Conservation (phyloP, 2,797 vertebrate species). For the Rhyacichthys aspro region DNA sequence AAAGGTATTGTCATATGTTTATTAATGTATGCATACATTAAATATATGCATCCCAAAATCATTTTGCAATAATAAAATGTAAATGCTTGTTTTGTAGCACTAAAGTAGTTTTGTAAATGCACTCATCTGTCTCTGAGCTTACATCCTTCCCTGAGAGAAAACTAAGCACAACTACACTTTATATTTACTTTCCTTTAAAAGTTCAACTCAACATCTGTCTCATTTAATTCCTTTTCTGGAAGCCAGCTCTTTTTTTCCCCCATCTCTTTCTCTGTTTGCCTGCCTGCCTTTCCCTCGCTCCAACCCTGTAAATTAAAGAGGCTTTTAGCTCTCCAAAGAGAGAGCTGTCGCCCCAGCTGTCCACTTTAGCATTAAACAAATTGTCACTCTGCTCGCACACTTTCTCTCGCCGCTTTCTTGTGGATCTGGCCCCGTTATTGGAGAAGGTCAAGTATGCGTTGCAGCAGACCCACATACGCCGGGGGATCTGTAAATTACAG, state of each 20-base stretch:
- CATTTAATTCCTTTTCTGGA: slow-evolving; percentile 34
- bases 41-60: too few relatives aligned
- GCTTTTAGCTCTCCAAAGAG: slow-evolving; percentile 70
- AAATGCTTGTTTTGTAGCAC: background rate
- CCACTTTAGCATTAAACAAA: slow-evolving; percentile 72
- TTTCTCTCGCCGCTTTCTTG: slow-evolving; percentile 13
- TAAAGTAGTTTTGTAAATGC: background rate
- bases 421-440: slow-evolving; percentile 45
- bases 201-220: slow-evolving; percentile 52
- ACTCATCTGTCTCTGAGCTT: background rate
- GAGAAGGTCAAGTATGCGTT: slow-evolving; percentile 71
- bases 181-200: slow-evolving; percentile 28
- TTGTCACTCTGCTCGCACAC: slow-evolving; percentile 49
- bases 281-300: slow-evolving; percentile 34
- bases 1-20: too few relatives aligned
- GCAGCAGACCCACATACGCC: slow-evolving; percentile 59
- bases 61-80: too few relatives aligned
- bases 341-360: slow-evolving; percentile 71
- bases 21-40: too few relatives aligned
- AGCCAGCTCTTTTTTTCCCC: slow-evolving; percentile 17
- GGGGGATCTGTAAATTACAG: slow-evolving; percentile 66
- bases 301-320: slow-evolving; percentile 69
- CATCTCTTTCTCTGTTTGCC: slow-evolving; percentile 35
- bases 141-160: background rate
- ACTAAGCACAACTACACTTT: slow-evolving; percentile 7